These are phyloP conservation scores for Antitype chi DNA, from an alignment of 2,888 invertebrate species.

Conservation along the genomic window DNA sequence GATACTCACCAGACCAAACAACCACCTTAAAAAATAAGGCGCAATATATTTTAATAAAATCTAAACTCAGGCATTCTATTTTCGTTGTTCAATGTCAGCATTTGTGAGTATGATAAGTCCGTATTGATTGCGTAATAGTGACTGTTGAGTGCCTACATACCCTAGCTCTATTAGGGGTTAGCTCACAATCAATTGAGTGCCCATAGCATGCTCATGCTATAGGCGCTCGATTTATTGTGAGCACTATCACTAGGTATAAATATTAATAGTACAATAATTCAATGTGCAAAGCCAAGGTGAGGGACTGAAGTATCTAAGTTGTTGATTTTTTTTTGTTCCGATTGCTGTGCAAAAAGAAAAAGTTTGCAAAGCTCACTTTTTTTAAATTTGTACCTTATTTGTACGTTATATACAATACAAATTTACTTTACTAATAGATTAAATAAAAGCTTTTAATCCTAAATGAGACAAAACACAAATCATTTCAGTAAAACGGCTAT, in stretches of 20 bases:
- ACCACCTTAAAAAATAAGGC: neutral
- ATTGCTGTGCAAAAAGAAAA: neutral
- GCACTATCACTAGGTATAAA: neutral
- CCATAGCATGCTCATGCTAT: neutral
- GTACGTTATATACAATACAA: neutral
- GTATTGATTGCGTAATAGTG: conserved; percentile 34
- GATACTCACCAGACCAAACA: neutral
- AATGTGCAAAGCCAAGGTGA: conserved; percentile 23
- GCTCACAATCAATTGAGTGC: conserved; percentile 4
- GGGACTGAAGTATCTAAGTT: neutral
- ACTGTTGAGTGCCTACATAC: conserved; percentile 17
- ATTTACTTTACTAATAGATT: neutral
- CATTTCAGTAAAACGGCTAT: neutral
- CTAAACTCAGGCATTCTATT: neutral
- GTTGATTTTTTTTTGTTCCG: neutral
- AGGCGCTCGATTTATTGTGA: conserved; percentile 13
- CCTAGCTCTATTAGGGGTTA: neutral
- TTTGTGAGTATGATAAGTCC: conserved; percentile 45
- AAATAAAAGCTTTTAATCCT: neutral
- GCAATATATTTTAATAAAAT: neutral
- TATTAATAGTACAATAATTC: neutral
- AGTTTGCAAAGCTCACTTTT: neutral
- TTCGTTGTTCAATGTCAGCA: conserved; percentile 27
- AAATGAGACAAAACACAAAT: neutral
- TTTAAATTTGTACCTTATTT: too few relatives aligned